Conservation (phyloP, 2,888 invertebrate genomes). For the Koerneria pararmatus region DNA sequence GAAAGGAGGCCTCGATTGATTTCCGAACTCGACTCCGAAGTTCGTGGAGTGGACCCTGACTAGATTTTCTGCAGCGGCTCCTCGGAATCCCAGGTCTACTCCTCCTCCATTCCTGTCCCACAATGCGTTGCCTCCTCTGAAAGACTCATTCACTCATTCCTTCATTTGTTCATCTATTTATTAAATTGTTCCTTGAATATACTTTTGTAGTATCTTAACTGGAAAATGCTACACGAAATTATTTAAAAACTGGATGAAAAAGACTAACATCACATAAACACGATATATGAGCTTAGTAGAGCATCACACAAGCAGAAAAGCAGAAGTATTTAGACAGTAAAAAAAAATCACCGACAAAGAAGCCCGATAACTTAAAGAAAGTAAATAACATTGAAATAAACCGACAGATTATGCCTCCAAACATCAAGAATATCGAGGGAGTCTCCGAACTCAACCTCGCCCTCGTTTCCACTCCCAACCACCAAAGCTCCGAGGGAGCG, state of each 20-base stretch:
- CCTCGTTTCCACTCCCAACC: constrained; percentile 7
- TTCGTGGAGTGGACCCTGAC: constrained; percentile 6
- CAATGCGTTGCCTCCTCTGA: constrained; percentile 21
- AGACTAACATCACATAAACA: no score
- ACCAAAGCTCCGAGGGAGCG: constrained; percentile 21
- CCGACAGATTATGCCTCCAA: constrained; percentile 12
- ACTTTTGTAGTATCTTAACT: no score
- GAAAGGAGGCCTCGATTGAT: constrained; percentile 18
- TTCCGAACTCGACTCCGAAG: constrained; percentile 22
- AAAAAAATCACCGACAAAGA: no score
- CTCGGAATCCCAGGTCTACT: constrained; percentile 14
- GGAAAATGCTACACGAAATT: no score
- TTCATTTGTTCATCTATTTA: background rate
- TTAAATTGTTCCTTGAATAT: no score
- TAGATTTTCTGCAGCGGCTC: constrained; percentile 17
- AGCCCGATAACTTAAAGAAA: no score
- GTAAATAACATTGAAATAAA: no score
- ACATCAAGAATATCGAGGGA: constrained; percentile 15
- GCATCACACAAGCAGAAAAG: no score
- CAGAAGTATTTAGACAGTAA: no score
- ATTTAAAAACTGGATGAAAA: no score
- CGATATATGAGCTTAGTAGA: no score
- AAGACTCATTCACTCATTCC: background rate
- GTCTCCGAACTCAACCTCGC: constrained; percentile 22
- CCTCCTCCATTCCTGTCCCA: constrained; percentile 21